Base-by-base conservation (phyloP, 2,888 invertebrate genomes). In the Noctua pronuba region DNA sequence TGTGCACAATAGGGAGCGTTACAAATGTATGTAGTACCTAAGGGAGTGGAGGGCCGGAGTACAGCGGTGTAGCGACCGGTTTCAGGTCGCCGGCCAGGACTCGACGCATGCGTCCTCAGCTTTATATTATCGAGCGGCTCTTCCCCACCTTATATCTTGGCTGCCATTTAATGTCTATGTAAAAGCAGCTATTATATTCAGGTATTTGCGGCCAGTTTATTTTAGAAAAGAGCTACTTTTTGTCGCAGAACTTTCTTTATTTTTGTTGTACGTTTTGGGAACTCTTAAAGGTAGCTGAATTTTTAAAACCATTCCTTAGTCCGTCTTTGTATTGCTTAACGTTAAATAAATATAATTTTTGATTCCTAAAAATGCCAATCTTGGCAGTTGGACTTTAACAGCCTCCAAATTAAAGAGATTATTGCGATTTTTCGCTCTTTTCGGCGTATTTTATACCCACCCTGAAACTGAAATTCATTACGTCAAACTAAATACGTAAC, bases 91-190 rank as follows among this genome's bases (percentile, higher is more conserved):
- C 87, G 90, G 91, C 89, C 88, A 86, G 91, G 92, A 80, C 88
- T 82, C 68, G 62, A 80, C 95, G 95, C 95, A 94, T 95, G 95
- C 95, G 94, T 89, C 41, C 60, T 91, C 3, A 44, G 46, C 68
- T 41, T 72, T 65, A 73, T 75, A 72, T 90, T 95, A 95, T 95
- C 89, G 95, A 95, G 88, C 95, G 93, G 79, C 72, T 68, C 62
- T 79, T 74, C 86, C 88, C 85, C 81, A 83, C 85, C 85, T 86
- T 82, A 88, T 86, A 82, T 87, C 88, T 88, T 86, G 73, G 82
- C 77, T 83, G 72, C 81, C 74, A 84, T 83, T 69, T 76, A 73
- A 79, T 75, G 73, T 68, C 83, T 87, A 82, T 83, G 72, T 83
- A 75, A 79, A 78, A 72, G 75, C 65, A 79, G 72, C 41, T 71